Evolutionary conservation across 2,888 invertebrate species (phyloP).

Genomic region (Candidula unifasciata): DNA sequence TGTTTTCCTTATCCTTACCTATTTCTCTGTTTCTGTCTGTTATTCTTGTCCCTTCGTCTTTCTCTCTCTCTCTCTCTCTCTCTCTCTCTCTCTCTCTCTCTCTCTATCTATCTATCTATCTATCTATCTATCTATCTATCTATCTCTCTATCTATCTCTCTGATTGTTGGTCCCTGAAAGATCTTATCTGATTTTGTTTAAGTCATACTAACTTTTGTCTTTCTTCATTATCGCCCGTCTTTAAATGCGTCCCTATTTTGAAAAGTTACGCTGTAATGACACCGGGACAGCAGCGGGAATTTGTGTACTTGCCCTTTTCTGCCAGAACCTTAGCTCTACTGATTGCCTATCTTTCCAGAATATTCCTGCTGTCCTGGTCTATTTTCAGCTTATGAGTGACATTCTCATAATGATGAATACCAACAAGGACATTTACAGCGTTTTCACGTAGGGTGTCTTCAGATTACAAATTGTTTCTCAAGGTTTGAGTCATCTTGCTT

Average conservation of each 20-base stretch:
- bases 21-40: neutral
- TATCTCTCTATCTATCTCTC: no score
- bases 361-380: neutral
- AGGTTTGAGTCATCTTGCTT: neutral
- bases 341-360: neutral
- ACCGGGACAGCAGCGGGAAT: no score
- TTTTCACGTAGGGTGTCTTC: no score
- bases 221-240: no score
- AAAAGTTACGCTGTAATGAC: no score
- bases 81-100: neutral
- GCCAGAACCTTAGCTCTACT: neutral
- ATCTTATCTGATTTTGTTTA: no score
- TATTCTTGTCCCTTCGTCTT: neutral
- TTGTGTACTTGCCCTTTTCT: neutral
- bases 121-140: neutral
- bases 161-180: no score
- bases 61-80: neutral
- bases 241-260: no score
- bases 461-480: no score
- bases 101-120: constrained; percentile 9
- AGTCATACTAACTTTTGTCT: no score
- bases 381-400: neutral
- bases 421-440: no score
- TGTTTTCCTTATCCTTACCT: neutral
- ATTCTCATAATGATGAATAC: neutral